phyloP scores from a whole-genome alignment of 30 jellyfish, hydroid and myxozoan genomes.

The Phacellophora camtschatica region DNA sequence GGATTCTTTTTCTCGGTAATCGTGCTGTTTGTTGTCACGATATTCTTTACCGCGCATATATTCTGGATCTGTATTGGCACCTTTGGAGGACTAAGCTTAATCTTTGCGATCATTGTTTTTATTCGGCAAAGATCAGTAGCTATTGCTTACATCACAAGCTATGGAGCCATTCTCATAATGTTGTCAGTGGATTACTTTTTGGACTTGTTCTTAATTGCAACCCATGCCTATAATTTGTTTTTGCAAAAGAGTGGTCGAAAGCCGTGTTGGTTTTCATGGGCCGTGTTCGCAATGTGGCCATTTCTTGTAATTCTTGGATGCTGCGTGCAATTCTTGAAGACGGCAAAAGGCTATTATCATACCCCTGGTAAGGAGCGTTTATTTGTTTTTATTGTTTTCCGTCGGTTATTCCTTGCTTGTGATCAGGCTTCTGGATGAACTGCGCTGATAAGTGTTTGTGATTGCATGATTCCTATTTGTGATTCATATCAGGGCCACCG shows the following conservation, averaged over 20 bases:
- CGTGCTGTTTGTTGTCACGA: conserved; percentile 38
- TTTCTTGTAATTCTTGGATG: conserved; percentile 72
- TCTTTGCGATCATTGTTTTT: conserved; percentile 25
- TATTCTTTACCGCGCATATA: conserved; percentile 30
- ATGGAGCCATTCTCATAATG: conserved; percentile 77
- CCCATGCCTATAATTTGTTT: conserved; percentile 42
- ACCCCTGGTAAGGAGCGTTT: conserved; percentile 33
- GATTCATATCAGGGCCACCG: no score
- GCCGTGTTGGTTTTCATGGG: conserved; percentile 95
- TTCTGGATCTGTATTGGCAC: conserved; percentile 75
- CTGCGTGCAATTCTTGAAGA: conserved; percentile 79
- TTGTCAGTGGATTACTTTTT: conserved; percentile 73
- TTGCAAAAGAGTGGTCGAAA: conserved; percentile 3
- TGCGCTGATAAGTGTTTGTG: no score
- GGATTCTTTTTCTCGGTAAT: conserved; percentile 56
- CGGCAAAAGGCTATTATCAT: conserved; percentile 74
- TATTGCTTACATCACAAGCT: conserved; percentile 80
- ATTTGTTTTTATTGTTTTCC: no score
- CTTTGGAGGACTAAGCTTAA: conserved; percentile 59
- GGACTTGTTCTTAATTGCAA: conserved; percentile 68
- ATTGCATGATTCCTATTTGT: no score
- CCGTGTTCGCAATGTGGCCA: conserved; percentile 82
- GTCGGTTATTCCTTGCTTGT: no score
- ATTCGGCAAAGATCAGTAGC: conserved; percentile 57
- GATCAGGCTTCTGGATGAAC: no score